Conservation (phyloP, 2,888 invertebrate species). For the Leistus spinibarbis region DNA sequence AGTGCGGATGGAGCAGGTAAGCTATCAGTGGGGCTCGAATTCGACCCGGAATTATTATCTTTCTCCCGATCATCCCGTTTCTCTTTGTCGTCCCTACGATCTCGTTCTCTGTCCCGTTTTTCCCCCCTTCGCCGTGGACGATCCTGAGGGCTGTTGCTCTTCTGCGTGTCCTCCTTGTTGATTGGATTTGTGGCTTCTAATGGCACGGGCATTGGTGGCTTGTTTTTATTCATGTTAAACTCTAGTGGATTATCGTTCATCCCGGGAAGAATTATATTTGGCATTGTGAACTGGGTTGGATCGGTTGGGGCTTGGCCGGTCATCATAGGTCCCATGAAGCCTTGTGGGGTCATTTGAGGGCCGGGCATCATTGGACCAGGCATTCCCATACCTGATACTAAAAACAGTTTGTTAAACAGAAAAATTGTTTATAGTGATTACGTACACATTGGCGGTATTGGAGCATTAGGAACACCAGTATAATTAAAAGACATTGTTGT, state of each 20-base stretch:
- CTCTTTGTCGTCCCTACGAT: constrained; percentile 57
- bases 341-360: constrained; percentile 37
- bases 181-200: constrained; percentile 51
- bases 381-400: constrained; percentile 41
- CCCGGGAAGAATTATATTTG: constrained; percentile 50
- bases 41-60: constrained; percentile 53
- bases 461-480: constrained; percentile 38
- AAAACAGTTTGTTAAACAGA: not conserved
- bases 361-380: constrained; percentile 40
- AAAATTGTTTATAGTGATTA: not conserved
- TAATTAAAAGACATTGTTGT: constrained; percentile 40
- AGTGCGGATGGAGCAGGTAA: constrained; percentile 46
- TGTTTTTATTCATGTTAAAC: constrained; percentile 67
- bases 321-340: constrained; percentile 41
- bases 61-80: constrained; percentile 53
- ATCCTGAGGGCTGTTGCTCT: constrained; percentile 53
- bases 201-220: constrained; percentile 61
- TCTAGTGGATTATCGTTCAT: constrained; percentile 67
- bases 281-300: constrained; percentile 43
- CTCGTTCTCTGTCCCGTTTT: constrained; percentile 50
- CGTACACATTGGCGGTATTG: constrained; percentile 41
- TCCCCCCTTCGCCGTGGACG: constrained; percentile 45
- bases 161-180: constrained; percentile 56
- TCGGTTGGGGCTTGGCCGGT: constrained; percentile 40
- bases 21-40: constrained; percentile 50